Percentiles rank a stretch among this genome's conserved stretches.
These are phyloP conservation scores for Diphyllodes magnificus DNA, from an alignment of 2,113 vertebrate species.

Conservation along the genomic window DNA sequence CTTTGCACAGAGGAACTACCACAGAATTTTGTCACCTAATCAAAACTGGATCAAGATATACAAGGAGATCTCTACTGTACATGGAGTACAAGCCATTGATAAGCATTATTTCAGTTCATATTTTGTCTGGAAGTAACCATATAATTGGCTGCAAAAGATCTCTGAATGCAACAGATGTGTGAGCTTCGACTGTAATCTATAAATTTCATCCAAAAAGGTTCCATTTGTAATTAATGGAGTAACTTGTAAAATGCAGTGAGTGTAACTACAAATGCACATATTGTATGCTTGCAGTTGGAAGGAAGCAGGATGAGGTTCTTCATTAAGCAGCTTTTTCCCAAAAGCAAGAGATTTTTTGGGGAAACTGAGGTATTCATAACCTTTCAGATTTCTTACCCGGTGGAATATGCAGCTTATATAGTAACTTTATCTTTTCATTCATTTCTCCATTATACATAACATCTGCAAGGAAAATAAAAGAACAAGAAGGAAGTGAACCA, in stretches of 20 bases:
- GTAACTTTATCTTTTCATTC: constrained; percentile 89
- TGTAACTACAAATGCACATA: not conserved
- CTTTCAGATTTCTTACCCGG: constrained; percentile 78
- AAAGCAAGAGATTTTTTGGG: not conserved
- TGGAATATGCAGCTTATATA: constrained; percentile 91
- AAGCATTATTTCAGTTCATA: not conserved
- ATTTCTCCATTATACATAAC: constrained; percentile 91
- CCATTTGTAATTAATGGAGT: not conserved
- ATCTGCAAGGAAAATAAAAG: constrained; percentile 68
- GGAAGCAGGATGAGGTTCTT: not conserved
- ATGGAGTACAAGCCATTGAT: not conserved
- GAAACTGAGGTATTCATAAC: not conserved
- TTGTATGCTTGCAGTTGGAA: not conserved
- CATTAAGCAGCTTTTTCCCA: not conserved
- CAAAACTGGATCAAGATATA: not conserved
- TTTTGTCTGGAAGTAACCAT: not conserved
- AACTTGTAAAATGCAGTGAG: not conserved
- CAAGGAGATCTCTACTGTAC: not conserved
- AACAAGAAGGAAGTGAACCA: not conserved
- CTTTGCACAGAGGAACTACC: not conserved
- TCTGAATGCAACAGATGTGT: not conserved
- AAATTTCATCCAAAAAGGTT: not conserved
- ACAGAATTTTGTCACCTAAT: not conserved
- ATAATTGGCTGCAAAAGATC: not conserved
- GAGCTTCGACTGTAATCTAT: not conserved